Percentiles rank a stretch among this genome's conserved stretches.
Evolutionary conservation across 2,113 vertebrate species (phyloP).

Genomic region (Helogale parvula): DNA sequence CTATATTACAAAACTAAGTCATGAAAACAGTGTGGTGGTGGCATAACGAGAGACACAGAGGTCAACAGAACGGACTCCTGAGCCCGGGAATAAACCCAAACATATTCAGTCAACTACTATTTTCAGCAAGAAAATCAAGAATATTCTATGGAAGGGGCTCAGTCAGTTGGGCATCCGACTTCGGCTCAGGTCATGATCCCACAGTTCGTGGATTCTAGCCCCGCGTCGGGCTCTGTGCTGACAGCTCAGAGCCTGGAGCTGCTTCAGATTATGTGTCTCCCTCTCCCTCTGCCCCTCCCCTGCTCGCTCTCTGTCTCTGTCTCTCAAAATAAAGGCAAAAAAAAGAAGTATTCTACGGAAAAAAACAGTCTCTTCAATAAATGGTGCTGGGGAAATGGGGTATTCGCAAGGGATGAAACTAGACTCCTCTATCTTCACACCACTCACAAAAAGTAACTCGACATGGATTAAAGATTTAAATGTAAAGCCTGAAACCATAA

Average conservation of each 20-base stretch:
- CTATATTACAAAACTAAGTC: neutral
- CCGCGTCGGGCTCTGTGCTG: too few species aligned
- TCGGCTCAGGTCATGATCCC: too few species aligned
- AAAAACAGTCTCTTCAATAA: neutral
- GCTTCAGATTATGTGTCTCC: too few species aligned
- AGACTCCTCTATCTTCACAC: neutral
- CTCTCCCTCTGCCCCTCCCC: too few species aligned
- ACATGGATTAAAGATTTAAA: neutral
- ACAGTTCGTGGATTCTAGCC: too few species aligned
- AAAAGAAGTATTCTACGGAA: neutral
- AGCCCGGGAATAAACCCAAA: neutral
- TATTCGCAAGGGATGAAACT: neutral
- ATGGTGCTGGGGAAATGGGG: neutral
- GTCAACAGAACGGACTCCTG: neutral
- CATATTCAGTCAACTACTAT: neutral
- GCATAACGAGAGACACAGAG: neutral
- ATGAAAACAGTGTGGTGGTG: neutral
- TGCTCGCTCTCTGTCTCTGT: too few species aligned
- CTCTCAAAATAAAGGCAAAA: too few species aligned
- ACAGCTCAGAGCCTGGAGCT: too few species aligned
- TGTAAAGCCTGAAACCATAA: neutral
- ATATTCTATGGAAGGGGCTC: neutral
- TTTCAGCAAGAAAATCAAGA: neutral
- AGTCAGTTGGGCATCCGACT: too few species aligned
- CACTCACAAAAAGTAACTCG: neutral